These are phyloP conservation scores for Melieria omissa DNA, from an alignment of 2,888 invertebrate species.

Conservation along the genomic window DNA sequence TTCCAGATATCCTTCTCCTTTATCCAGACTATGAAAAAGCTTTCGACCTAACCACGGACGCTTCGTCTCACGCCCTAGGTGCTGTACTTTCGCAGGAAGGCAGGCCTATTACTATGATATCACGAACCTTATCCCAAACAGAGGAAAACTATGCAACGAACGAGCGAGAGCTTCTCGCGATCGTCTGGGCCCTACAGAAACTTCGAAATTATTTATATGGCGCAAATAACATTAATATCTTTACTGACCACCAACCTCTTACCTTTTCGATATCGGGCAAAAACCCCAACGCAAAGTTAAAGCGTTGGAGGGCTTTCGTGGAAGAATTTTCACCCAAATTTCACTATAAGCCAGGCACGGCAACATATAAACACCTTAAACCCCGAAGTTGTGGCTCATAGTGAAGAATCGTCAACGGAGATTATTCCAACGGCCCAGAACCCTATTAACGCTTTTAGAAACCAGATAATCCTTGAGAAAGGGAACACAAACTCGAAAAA, in stretches of 20 bases:
- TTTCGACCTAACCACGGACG: slow-evolving; percentile 37
- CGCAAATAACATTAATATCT: not conserved
- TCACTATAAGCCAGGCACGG: not conserved
- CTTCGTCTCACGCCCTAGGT: slow-evolving; percentile 20
- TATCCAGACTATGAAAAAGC: slow-evolving; percentile 34
- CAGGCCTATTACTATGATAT: slow-evolving; percentile 11
- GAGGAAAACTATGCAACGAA: slow-evolving; percentile 1
- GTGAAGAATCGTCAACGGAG: too few relatives aligned
- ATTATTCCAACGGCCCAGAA: too few relatives aligned
- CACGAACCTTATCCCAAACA: not conserved
- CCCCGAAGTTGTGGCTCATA: too few relatives aligned
- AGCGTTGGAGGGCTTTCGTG: too few relatives aligned
- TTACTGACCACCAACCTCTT: too few relatives aligned
- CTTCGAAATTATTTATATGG: slow-evolving; percentile 21
- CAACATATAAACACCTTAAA: slow-evolving; percentile 22
- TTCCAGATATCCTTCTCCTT: slow-evolving; percentile 29
- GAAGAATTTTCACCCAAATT: too few relatives aligned
- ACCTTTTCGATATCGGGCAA: too few relatives aligned
- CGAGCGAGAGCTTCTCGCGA: slow-evolving; percentile 3
- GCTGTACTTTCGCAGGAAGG: slow-evolving; percentile 32
- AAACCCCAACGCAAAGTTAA: too few relatives aligned
- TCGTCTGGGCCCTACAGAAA: not conserved
- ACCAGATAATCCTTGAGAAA: too few relatives aligned
- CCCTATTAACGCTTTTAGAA: too few relatives aligned
- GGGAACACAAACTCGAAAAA: too few relatives aligned